Evolutionary conservation across 2,113 vertebrate genomes (phyloP).

Genomic region (Dinomys branickii): DNA sequence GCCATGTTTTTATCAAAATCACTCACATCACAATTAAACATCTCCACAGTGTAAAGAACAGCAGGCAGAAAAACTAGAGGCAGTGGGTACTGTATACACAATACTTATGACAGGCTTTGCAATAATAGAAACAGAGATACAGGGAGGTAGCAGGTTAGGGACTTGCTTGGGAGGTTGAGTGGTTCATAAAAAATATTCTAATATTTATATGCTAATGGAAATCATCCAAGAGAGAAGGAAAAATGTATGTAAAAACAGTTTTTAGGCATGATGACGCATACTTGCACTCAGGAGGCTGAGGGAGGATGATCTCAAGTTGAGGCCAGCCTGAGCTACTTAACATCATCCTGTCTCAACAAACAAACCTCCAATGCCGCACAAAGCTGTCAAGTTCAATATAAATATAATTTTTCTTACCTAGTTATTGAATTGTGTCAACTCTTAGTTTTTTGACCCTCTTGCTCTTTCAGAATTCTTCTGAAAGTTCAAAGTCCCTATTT

Average conservation of each 20-base stretch:
- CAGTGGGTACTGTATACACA: not conserved
- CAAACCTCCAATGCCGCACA: not conserved
- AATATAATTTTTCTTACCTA: not conserved
- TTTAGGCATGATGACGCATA: not conserved
- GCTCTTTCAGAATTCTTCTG: constrained; percentile 26
- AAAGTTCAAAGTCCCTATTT: not conserved
- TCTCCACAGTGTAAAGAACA: not conserved
- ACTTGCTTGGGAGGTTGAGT: not conserved
- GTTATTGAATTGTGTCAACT: constrained; percentile 13
- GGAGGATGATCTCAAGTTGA: not conserved
- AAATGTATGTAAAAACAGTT: not conserved
- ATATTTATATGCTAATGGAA: constrained; percentile 36
- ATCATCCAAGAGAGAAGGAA: constrained; percentile 31
- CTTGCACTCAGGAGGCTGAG: not conserved
- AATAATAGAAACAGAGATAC: not conserved
- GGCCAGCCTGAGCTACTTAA: not conserved
- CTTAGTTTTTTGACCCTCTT: constrained; percentile 3
- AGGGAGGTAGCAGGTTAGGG: not conserved
- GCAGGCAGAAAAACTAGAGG: not conserved
- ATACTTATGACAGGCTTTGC: not conserved
- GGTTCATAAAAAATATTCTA: not conserved
- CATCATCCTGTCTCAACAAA: not conserved
- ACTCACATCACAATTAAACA: not conserved
- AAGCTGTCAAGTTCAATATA: not conserved
- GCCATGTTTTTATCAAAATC: not conserved